A percentile compares a stretch with the other conserved stretches of the same genome.
phyloP scores from a whole-genome alignment of 2,113 vertebrate genomes.

The Strix uralensis region DNA sequence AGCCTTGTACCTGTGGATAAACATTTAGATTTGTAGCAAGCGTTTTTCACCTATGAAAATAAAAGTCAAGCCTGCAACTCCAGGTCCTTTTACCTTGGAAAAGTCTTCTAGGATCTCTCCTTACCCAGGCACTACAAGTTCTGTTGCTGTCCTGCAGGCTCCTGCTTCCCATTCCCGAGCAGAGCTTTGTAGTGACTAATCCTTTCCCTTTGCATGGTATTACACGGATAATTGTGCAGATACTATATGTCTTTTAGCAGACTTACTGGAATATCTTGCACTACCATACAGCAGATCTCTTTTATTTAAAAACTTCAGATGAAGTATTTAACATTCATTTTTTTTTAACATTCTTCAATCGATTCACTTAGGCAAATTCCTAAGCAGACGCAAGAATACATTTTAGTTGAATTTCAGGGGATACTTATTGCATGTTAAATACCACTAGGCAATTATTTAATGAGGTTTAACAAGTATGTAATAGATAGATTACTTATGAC shows the following conservation, averaged over 20 bases:
- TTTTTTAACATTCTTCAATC: not conserved
- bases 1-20: not conserved
- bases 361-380: not conserved
- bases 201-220: not conserved
- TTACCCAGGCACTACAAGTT: not conserved
- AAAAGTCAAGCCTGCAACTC: not conserved
- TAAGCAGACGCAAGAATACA: slow-evolving; percentile 62
- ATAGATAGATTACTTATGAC: slow-evolving; percentile 61
- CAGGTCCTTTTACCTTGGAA: not conserved
- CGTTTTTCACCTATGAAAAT: not conserved
- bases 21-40: not conserved
- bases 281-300: not conserved
- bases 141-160: not conserved
- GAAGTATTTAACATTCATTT: not conserved
- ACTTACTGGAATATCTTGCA: not conserved
- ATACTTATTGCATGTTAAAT: slow-evolving; percentile 66
- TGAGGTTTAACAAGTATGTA: slow-evolving; percentile 56
- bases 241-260: not conserved
- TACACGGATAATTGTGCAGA: not conserved
- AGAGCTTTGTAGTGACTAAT: not conserved
- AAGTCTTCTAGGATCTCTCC: not conserved
- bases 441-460: slow-evolving; percentile 70
- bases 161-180: not conserved
- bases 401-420: slow-evolving; percentile 42
- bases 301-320: not conserved